These are phyloP conservation scores for Pterophyllum scalare DNA, from an alignment of 2,113 vertebrate genomes.

Conservation along the genomic window DNA sequence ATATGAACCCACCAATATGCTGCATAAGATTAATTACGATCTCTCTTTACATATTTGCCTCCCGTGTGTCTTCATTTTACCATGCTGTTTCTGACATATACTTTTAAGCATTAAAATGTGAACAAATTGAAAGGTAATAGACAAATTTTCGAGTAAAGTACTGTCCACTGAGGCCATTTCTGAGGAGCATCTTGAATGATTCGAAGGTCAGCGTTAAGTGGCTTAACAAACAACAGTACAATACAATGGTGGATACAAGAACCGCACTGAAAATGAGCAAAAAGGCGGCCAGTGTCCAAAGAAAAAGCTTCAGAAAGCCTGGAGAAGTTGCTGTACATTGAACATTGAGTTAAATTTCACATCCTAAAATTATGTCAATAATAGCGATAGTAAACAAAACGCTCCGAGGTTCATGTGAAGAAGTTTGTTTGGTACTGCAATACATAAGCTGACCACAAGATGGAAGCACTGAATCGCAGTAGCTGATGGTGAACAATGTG, in stretches of 20 bases:
- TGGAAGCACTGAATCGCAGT: neutral
- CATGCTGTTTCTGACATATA: neutral
- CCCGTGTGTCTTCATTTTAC: neutral
- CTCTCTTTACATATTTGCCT: neutral
- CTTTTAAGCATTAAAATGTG: neutral
- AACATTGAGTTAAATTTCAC: neutral
- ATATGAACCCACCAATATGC: neutral
- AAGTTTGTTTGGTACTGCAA: neutral
- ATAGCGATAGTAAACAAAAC: neutral
- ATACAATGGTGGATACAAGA: too few species aligned
- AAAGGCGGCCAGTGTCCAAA: neutral
- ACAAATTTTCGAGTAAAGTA: too few species aligned
- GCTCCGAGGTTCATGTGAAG: neutral
- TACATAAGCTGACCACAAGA: slow-evolving; percentile 29
- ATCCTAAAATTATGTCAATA: neutral
- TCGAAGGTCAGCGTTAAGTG: neutral
- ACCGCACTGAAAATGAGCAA: too few species aligned
- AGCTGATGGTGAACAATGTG: neutral
- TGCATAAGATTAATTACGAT: too few species aligned
- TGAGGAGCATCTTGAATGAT: neutral
- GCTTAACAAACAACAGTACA: too few species aligned
- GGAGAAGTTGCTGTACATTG: neutral
- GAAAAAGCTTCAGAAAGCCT: neutral
- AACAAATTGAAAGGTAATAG: neutral
- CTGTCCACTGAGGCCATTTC: too few species aligned